Evolutionary conservation across 1,140 invertebrate species (phyloP).

Genomic region (Zaprionus tsacasi): DNA sequence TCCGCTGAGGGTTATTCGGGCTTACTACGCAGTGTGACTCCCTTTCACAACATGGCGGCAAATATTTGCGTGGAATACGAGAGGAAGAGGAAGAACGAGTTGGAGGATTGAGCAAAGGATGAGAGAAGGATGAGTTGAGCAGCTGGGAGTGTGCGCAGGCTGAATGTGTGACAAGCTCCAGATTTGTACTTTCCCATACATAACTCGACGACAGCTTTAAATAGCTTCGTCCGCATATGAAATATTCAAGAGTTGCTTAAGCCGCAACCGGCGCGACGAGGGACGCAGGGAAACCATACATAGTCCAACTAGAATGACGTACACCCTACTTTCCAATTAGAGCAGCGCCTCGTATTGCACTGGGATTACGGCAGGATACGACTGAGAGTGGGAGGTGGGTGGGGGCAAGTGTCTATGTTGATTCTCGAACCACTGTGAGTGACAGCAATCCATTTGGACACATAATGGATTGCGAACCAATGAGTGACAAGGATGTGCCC

Average conservation of each 20-base stretch:
- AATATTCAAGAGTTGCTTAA: constrained; percentile 25
- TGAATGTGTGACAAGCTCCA: constrained; percentile 30
- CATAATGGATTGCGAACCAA: constrained; percentile 32
- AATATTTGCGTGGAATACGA: constrained; percentile 32
- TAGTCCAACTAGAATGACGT: constrained; percentile 1
- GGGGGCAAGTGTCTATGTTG: neutral
- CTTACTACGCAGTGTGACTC: constrained; percentile 22
- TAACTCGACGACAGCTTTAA: constrained; percentile 4
- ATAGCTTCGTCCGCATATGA: neutral
- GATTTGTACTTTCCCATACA: constrained; percentile 27
- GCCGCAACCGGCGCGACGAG: neutral
- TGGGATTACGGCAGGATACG: neutral
- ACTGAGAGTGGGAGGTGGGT: neutral
- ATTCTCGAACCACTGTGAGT: constrained; percentile 1
- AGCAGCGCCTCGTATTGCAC: neutral
- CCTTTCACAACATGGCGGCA: constrained; percentile 8
- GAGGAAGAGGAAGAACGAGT: constrained; percentile 1
- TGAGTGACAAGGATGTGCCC: constrained; percentile 35
- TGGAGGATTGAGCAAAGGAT: neutral
- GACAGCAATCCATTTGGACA: constrained; percentile 35
- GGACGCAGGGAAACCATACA: constrained; percentile 3
- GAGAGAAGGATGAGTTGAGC: neutral
- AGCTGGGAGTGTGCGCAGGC: constrained; percentile 15
- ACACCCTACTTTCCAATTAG: neutral
- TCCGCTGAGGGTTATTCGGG: constrained; percentile 19